Evolutionary conservation across 2,888 invertebrate species (phyloP).

Genomic region (Helleia helle): DNA sequence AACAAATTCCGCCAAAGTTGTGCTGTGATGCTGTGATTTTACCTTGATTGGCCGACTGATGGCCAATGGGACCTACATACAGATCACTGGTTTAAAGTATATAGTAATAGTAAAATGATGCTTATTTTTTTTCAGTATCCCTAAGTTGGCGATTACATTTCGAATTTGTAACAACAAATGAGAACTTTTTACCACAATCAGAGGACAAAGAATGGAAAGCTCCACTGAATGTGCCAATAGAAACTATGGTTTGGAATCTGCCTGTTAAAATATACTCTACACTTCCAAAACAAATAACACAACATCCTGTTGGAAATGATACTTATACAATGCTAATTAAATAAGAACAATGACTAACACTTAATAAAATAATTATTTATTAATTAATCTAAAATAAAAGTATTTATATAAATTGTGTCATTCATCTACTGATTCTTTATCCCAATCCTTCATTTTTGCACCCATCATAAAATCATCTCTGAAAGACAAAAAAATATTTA

Average conservation of each 20-base stretch:
- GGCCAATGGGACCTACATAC: no score
- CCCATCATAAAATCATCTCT: constrained; percentile 93
- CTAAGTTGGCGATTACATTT: constrained; percentile 96
- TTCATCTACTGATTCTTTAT: constrained; percentile 78
- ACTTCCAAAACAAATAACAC: constrained; percentile 85
- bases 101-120: no score
- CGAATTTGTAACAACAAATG: constrained; percentile 93
- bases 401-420: constrained; percentile 23
- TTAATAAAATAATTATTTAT: constrained; percentile 9
- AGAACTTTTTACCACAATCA: constrained; percentile 73
- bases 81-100: no score
- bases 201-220: constrained; percentile 84
- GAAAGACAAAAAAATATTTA: constrained; percentile 34
- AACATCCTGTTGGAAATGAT: constrained; percentile 70
- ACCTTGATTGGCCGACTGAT: no score
- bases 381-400: constrained; percentile 13
- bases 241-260: constrained; percentile 99
- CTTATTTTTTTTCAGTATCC: constrained; percentile 76
- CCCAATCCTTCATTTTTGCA: constrained; percentile 93
- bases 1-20: no score
- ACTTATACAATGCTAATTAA: constrained; percentile 53
- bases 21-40: no score
- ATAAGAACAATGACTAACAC: constrained; percentile 20
- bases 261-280: constrained; percentile 96
- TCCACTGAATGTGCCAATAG: constrained; percentile 89